Conservation (phyloP, 2,797 vertebrate genomes). For the Poeciliopsis paucimaculata region DNA sequence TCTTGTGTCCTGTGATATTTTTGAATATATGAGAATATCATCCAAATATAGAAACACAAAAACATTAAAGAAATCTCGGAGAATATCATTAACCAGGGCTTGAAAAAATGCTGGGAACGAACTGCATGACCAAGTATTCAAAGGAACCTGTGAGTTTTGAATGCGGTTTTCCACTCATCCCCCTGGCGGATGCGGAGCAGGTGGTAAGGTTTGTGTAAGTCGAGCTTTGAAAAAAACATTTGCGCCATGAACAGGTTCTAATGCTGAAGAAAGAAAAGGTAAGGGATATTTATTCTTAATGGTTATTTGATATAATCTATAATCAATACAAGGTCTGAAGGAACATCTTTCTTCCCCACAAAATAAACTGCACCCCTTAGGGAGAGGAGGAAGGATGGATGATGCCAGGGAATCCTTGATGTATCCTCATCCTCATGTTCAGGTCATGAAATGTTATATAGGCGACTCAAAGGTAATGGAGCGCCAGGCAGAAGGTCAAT, state of each 20-base stretch:
- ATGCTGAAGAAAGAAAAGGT: neutral
- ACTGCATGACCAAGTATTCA: neutral
- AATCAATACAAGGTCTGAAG: neutral
- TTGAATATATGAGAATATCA: neutral
- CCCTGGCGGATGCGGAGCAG: neutral
- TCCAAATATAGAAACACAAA: neutral
- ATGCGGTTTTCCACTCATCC: neutral
- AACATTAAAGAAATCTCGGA: neutral
- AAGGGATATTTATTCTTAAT: neutral
- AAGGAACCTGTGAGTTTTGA: neutral
- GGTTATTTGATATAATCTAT: neutral
- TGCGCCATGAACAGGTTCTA: rapidly evolving
- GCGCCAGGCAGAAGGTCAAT: no score
- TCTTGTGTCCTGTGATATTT: rapidly evolving
- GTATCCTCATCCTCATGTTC: no score
- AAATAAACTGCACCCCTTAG: neutral
- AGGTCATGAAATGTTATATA: no score
- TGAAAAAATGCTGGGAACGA: neutral
- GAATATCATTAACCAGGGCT: neutral
- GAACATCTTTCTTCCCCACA: neutral
- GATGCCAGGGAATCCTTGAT: no score
- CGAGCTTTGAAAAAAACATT: neutral
- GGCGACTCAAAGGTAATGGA: no score
- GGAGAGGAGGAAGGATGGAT: no score
- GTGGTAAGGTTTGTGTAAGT: neutral